Evolutionary conservation across 2,888 invertebrate genomes (phyloP).

Genomic region (Drosophila villosipedis): DNA sequence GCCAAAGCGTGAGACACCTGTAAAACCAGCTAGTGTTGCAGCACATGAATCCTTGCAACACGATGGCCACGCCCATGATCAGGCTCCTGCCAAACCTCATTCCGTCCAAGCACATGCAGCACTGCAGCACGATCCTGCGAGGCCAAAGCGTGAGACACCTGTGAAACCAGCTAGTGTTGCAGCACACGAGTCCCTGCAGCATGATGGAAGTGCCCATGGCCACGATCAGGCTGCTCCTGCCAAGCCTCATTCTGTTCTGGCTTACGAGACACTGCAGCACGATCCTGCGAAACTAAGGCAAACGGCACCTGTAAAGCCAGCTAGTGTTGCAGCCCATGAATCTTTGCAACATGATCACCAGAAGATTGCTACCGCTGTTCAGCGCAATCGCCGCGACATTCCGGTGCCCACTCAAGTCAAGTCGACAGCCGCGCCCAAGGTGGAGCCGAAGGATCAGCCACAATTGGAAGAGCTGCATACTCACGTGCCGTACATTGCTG

Average conservation of each 20-base stretch:
- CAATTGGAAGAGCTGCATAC: conserved; percentile 26
- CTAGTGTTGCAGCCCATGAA: neutral
- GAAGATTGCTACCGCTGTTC: neutral
- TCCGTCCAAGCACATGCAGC: conserved; percentile 3
- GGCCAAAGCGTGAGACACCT: conserved; percentile 6
- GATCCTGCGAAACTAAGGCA: neutral
- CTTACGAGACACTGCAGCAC: neutral
- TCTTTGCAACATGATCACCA: neutral
- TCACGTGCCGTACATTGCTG: conserved; percentile 15
- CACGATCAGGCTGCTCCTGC: neutral
- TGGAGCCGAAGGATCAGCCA: conserved; percentile 29
- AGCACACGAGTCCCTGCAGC: conserved; percentile 12
- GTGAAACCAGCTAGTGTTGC: conserved; percentile 18
- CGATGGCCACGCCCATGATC: conserved; percentile 1
- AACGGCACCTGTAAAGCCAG: conserved; percentile 7
- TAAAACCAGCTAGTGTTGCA: neutral
- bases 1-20: neutral
- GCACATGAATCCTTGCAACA: neutral
- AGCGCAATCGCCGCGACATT: conserved; percentile 73
- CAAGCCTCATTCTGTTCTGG: neutral
- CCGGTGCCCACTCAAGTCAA: conserved; percentile 80
- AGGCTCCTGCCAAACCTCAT: conserved; percentile 29
- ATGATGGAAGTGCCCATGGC: conserved; percentile 2
- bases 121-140: conserved; percentile 21
- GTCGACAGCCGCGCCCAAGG: conserved; percentile 46